Evolutionary conservation across 2,113 vertebrate genomes (phyloP).

Genomic region (Peromyscus polionotus): DNA sequence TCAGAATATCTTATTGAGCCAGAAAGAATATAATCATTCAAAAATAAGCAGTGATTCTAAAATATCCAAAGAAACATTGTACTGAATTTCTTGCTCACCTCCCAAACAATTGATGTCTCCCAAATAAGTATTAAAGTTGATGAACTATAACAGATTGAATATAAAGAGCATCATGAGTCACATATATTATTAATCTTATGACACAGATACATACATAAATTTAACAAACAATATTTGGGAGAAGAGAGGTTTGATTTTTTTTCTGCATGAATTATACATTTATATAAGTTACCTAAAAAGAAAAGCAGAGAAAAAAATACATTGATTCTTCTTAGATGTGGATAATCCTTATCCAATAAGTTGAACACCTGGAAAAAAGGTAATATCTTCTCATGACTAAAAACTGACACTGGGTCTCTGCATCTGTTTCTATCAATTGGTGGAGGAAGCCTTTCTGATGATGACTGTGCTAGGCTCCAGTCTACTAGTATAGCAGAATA

Average conservation of each 20-base stretch:
- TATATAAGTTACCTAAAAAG: not conserved
- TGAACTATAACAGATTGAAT: not conserved
- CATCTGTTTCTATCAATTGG: no score
- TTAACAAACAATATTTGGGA: not conserved
- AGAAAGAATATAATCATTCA: not conserved
- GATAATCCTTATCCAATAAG: not conserved
- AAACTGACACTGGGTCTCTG: not conserved
- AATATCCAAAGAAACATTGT: not conserved
- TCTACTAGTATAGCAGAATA: no score
- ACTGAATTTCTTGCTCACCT: not conserved
- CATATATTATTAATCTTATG: not conserved
- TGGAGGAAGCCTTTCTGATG: no score
- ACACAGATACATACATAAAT: not conserved
- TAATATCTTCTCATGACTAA: fast-evolving
- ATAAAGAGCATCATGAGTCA: not conserved
- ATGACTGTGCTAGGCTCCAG: no score
- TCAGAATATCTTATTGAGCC: not conserved
- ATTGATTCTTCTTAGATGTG: not conserved
- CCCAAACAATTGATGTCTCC: not conserved
- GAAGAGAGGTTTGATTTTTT: no score
- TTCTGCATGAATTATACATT: not conserved
- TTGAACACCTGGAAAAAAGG: not conserved
- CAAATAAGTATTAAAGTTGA: not conserved
- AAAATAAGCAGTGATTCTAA: not conserved
- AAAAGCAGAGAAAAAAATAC: not conserved